Percentiles rank a stretch among this genome's conserved stretches.
These are phyloP conservation scores for Euplagia quadripunctaria DNA, from an alignment of 2,888 invertebrate species.

Conservation along the genomic window DNA sequence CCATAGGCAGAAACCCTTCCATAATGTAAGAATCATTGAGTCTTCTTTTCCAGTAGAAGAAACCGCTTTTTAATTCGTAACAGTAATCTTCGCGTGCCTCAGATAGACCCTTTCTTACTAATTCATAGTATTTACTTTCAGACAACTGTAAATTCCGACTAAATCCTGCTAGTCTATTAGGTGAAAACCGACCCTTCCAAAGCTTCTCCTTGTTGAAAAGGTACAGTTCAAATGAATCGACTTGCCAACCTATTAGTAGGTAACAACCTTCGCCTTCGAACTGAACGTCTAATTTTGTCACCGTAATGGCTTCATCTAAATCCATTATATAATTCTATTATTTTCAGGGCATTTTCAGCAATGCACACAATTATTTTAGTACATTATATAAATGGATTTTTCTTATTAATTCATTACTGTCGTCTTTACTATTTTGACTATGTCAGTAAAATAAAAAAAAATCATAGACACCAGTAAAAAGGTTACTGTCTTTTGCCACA, in stretches of 20 bases:
- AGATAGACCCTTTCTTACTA: conserved; percentile 63
- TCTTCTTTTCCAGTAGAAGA: conserved; percentile 77
- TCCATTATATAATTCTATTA: conserved; percentile 58
- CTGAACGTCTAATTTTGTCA: conserved; percentile 64
- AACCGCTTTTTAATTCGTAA: conserved; percentile 73
- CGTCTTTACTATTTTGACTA: not conserved
- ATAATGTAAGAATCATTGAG: conserved; percentile 57
- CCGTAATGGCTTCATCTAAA: conserved; percentile 67
- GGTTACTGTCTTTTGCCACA: not conserved
- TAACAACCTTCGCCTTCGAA: conserved; percentile 60
- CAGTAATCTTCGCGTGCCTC: conserved; percentile 63
- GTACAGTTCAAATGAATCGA: conserved; percentile 70
- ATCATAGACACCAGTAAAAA: not conserved
- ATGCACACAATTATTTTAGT: not conserved
- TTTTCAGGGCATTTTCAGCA: conserved; percentile 21
- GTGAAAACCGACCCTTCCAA: conserved; percentile 75
- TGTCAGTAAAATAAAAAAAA: not conserved
- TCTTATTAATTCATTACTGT: not conserved
- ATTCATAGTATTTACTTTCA: conserved; percentile 62
- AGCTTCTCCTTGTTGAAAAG: conserved; percentile 64
- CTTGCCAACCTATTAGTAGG: conserved; percentile 71
- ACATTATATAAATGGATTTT: conserved; percentile 1
- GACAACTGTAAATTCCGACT: conserved; percentile 69
- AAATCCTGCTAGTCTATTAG: conserved; percentile 67
- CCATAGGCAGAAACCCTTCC: conserved; percentile 76